Conservation (phyloP, 30 jellyfish, hydroid and myxozoan species). For the Euphysa ruthae region DNA sequence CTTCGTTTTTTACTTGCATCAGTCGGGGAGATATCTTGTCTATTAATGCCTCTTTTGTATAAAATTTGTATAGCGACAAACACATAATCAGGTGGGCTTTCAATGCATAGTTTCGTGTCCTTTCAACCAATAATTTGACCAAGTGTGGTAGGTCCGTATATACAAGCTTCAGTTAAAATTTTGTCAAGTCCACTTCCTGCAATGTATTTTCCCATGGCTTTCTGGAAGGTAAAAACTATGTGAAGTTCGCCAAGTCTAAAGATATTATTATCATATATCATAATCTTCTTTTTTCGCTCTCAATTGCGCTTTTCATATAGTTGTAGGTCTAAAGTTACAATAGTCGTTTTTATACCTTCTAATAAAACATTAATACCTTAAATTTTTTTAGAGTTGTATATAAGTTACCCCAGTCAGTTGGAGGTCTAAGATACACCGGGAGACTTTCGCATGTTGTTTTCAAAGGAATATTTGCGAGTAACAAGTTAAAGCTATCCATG, state of each 20-base stretch:
- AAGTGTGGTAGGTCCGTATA: too few relatives aligned
- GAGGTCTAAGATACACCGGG: slow-evolving; percentile 2
- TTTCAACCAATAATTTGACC: too few relatives aligned
- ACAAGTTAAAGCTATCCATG: neutral
- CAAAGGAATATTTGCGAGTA: neutral
- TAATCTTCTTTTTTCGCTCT: too few relatives aligned
- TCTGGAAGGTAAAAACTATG: slow-evolving; percentile 4
- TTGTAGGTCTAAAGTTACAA: slow-evolving; percentile 6
- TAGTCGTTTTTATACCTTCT: neutral
- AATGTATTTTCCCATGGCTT: neutral
- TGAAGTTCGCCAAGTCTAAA: slow-evolving; percentile 14
- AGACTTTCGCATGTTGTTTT: neutral
- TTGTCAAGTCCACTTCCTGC: slow-evolving; percentile 1
- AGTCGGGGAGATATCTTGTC: too few relatives aligned
- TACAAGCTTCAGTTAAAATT: neutral
- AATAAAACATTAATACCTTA: neutral
- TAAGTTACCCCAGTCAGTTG: neutral
- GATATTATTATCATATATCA: neutral
- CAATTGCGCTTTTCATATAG: neutral
- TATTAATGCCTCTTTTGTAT: too few relatives aligned
- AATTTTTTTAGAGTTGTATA: neutral
- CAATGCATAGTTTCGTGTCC: slow-evolving; percentile 1
- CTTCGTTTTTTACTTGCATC: too few relatives aligned
- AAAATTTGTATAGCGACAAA: too few relatives aligned
- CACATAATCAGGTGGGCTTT: neutral